Evolutionary conservation across 2,113 vertebrate genomes (phyloP), one percentile per base, ranked within the genome.

Genomic region (Copsychus sechellarum): DNA sequence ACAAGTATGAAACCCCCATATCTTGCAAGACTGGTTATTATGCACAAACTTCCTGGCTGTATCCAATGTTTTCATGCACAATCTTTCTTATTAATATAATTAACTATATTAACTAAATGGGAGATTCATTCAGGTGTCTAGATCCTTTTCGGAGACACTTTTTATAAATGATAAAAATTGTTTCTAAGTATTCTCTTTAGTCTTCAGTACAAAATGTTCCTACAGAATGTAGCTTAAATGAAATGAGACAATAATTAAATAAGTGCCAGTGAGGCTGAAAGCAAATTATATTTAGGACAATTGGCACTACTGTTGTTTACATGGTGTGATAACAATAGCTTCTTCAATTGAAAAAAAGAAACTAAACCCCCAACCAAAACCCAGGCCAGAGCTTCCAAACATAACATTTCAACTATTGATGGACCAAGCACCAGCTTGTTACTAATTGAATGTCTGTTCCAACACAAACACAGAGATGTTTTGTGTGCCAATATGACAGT

Each of bases 121-220:
- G 22, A 93, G 51, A 53, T 67, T 14, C 8, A 72, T 72, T 25
- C 57, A 83, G 47, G 23, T 83, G 34, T 24, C 64, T 74, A 10
- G 12, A 34, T 72, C 26, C 1, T 64, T 79, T 70, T 84, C 69
- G 45, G 16, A 81, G 10, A 60, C 36, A 73, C 31, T 73, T 47
- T 65, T 67, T 74, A 21, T 17, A 81, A 91, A 40, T 8, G 6
- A 78, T 66, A 57, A 84, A 76, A 95, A 93, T 18, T 78, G 31
- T 62, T 87, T 83, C 78, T n/a, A 65, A 86, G 28, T 60, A 38
- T 80, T 95, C 17, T 76, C 11, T 88, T 78, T 76, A n/a, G 34
- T 81, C 86, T 86, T 33, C 78, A 96, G 53, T 82, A 81, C 47
- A 81, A 95, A 94, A 81, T 57, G 47, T 91, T 91, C 69, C 81